phyloP scores from a whole-genome alignment of 2,113 vertebrate species.

The Phoenicopterus ruber region DNA sequence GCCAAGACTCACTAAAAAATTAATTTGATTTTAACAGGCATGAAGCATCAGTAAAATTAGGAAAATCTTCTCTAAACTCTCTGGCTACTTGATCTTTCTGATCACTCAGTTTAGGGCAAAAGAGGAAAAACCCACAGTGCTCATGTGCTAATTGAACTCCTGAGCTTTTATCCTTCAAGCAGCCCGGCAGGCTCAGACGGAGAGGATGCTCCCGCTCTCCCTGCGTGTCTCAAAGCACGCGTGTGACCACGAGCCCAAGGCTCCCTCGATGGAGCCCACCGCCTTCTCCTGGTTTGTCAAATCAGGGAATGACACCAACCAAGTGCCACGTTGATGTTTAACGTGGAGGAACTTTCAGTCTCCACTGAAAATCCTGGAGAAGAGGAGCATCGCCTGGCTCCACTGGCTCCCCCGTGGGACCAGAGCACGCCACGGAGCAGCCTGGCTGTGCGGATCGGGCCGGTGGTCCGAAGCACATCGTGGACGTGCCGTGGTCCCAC shows the following conservation, averaged over 20 bases:
- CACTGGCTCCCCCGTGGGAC: not conserved
- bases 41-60: conserved; percentile 14
- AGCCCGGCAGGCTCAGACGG: not conserved
- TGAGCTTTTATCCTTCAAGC: not conserved
- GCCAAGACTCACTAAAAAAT: conserved; percentile 49
- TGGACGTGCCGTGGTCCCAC: fast-evolving
- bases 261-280: not conserved
- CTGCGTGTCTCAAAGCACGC: fast-evolving
- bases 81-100: not conserved
- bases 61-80: conserved; percentile 18
- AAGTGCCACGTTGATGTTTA: not conserved
- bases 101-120: not conserved
- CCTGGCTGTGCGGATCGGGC: not conserved
- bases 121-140: not conserved
- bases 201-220: not conserved
- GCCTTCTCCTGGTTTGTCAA: not conserved
- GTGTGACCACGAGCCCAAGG: fast-evolving
- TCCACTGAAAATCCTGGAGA: not conserved
- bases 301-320: not conserved
- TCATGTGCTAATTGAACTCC: not conserved
- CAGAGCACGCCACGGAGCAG: fast-evolving
- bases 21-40: conserved; percentile 61
- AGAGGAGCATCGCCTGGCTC: not conserved
- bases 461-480: not conserved
- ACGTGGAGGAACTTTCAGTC: not conserved